Evolutionary conservation across 2,113 vertebrate species (phyloP).

Genomic region (Muntiacus muntjak): DNA sequence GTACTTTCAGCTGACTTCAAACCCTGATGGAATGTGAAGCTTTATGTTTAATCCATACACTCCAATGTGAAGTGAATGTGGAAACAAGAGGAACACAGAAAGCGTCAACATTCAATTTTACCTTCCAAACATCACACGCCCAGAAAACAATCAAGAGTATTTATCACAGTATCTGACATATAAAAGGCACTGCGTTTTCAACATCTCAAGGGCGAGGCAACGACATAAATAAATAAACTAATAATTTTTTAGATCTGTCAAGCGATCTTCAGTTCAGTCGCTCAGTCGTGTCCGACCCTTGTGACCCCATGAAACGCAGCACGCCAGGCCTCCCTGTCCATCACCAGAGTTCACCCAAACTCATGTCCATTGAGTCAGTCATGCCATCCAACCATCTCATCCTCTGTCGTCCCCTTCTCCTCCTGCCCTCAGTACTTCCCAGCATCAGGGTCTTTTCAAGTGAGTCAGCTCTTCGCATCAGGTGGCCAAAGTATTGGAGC

Average conservation of each 20-base stretch:
- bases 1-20: not conserved
- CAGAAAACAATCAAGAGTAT: not conserved
- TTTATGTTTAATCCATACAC: not conserved
- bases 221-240: not conserved
- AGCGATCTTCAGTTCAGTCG: not conserved
- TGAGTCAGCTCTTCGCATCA: not conserved
- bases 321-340: not conserved
- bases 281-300: accelerated
- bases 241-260: not conserved
- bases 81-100: not conserved
- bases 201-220: not conserved
- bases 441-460: not conserved
- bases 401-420: accelerated
- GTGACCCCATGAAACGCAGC: not conserved
- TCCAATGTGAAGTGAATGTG: not conserved
- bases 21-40: not conserved
- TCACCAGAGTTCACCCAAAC: not conserved
- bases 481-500: not conserved
- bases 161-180: not conserved
- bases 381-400: not conserved
- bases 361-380: not conserved
- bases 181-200: slow-evolving; percentile 13
- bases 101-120: not conserved
- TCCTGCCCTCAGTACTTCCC: not conserved
- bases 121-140: not conserved